A percentile compares a stretch with the other conserved stretches of the same genome.
These are phyloP conservation scores for Amblyjoppa proteus DNA, from an alignment of 2,888 invertebrate species.

Conservation along the genomic window DNA sequence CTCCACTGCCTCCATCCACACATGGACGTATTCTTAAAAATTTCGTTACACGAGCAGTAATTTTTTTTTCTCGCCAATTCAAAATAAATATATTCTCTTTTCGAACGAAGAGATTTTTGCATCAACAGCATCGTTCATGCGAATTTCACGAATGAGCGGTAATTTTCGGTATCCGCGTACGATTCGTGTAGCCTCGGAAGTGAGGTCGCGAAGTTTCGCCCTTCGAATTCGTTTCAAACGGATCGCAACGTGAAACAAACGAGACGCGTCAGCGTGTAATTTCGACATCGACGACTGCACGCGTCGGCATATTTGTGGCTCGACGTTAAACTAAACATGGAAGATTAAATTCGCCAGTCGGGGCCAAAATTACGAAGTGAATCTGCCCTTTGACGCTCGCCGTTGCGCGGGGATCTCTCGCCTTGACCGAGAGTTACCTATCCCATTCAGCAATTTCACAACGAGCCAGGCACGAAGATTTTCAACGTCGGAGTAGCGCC, in stretches of 20 bases:
- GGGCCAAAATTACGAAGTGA: slow-evolving; percentile 10
- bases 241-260: background rate
- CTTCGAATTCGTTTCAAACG: too few species aligned
- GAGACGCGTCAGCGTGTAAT: background rate
- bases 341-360: slow-evolving; percentile 28
- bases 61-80: too few species aligned
- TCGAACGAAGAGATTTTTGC: too few species aligned
- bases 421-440: slow-evolving; percentile 18
- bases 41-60: too few species aligned
- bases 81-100: too few species aligned
- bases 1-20: too few species aligned
- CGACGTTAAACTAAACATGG: slow-evolving; percentile 18
- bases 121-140: too few species aligned
- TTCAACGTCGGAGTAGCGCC: slow-evolving; percentile 7
- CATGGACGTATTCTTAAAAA: too few species aligned
- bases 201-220: too few species aligned
- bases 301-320: background rate
- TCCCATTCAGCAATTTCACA: slow-evolving; percentile 33
- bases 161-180: too few species aligned
- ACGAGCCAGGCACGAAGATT: slow-evolving; percentile 21
- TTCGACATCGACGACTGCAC: background rate
- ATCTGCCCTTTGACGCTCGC: slow-evolving; percentile 38
- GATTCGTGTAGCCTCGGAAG: too few species aligned
- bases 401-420: slow-evolving; percentile 20
- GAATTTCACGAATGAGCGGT: too few species aligned